These are phyloP conservation scores for Allolobophora icterica DNA, from an alignment of 2,888 invertebrate species.

Conservation along the genomic window DNA sequence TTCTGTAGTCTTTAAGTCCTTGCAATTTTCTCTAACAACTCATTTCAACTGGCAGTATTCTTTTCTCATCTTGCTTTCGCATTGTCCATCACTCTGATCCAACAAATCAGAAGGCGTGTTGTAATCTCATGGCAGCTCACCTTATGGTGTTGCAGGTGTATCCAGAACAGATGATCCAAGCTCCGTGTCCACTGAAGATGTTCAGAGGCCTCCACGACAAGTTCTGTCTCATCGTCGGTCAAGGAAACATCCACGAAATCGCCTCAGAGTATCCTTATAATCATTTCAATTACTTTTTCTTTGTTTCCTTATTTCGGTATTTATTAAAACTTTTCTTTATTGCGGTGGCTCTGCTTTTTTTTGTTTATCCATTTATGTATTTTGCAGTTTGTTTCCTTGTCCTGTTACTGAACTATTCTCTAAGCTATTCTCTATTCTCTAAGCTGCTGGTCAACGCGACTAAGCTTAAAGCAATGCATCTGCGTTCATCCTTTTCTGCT, in stretches of 20 bases:
- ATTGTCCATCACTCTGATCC: too few species aligned
- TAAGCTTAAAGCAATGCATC: too few species aligned
- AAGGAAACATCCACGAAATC: conserved; percentile 61
- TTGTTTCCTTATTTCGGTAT: neutral
- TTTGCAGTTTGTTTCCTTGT: too few species aligned
- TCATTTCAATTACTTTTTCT: neutral
- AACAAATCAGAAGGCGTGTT: neutral
- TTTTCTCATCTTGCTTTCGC: neutral
- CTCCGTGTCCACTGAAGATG: conserved; percentile 61
- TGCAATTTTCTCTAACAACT: neutral
- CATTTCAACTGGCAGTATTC: neutral
- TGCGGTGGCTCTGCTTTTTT: neutral
- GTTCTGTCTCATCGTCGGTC: conserved; percentile 63
- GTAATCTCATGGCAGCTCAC: neutral
- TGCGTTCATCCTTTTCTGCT: too few species aligned
- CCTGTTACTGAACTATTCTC: too few species aligned
- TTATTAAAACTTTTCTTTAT: neutral
- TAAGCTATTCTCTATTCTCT: too few species aligned
- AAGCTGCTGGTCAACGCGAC: too few species aligned
- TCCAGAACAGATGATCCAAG: conserved; percentile 62
- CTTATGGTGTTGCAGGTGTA: conserved; percentile 52
- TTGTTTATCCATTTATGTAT: neutral
- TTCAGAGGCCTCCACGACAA: conserved; percentile 60
- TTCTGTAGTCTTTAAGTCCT: neutral
- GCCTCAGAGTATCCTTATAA: conserved; percentile 64